These are phyloP conservation scores for Eilema depressum DNA, from an alignment of 2,888 invertebrate genomes.

Conservation along the genomic window DNA sequence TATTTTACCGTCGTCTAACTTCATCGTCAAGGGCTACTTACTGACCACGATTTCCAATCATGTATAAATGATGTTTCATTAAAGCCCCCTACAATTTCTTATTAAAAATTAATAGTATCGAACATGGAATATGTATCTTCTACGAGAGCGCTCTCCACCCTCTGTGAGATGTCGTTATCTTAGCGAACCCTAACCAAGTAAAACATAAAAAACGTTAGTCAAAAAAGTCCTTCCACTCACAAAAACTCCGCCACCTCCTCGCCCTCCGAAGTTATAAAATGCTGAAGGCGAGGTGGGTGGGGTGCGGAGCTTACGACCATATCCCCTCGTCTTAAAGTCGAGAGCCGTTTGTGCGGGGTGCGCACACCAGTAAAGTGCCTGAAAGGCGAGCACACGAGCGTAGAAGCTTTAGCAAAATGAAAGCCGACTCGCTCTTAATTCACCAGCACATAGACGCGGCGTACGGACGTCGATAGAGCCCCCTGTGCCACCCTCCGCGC, in stretches of 20 bases:
- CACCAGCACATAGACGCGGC: constrained; percentile 80
- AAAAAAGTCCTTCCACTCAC: constrained; percentile 86
- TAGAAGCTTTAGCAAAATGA: constrained; percentile 86
- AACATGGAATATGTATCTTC: constrained; percentile 69
- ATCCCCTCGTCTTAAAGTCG: constrained; percentile 72
- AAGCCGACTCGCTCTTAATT: constrained; percentile 87
- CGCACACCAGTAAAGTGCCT: constrained; percentile 73
- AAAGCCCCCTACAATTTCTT: constrained; percentile 37
- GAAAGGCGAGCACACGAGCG: constrained; percentile 86
- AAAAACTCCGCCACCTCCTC: constrained; percentile 83
- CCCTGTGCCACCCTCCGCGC: constrained; percentile 61
- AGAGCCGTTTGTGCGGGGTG: constrained; percentile 64
- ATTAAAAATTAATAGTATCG: constrained; percentile 38
- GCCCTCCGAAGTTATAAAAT: constrained; percentile 84
- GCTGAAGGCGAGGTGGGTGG: constrained; percentile 72
- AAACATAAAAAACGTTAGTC: constrained; percentile 87
- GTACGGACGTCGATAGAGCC: constrained; percentile 75
- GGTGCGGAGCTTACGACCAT: constrained; percentile 69
- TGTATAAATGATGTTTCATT: constrained; percentile 20
- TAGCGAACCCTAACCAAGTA: constrained; percentile 84
- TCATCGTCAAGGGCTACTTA: constrained; percentile 4
- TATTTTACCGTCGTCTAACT: constrained; percentile 19
- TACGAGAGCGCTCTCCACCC: constrained; percentile 72
- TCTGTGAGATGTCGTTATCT: constrained; percentile 84
- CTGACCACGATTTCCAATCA: constrained; percentile 12